Base-by-base conservation (phyloP, 2,113 vertebrate species). In the Oriolus oriolus region DNA sequence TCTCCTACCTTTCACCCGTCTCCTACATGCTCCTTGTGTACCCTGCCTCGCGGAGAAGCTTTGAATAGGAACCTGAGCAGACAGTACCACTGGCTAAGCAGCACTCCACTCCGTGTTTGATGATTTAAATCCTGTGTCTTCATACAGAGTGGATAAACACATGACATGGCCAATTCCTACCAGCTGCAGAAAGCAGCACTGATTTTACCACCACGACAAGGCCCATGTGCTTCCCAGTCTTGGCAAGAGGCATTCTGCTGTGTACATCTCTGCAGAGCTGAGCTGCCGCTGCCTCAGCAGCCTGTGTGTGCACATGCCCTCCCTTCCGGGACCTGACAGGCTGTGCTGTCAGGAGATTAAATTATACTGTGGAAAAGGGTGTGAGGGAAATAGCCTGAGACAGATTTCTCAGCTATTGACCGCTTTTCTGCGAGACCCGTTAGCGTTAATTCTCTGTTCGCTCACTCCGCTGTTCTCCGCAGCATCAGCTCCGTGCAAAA, bases 371-470 rank as follows among this genome's bases (percentile, higher is more conserved):
- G 85, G 85, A 49, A 80, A 92, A 70, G 7, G 35, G 56, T 56
- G 90, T 60, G 88, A 94, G 68, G 83, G 68, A 96, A 95, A 94
- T 88, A 94, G 92, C 56, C 71, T 30, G 76, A 77, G 95, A 90
- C 93, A 92, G 64, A 90, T 90, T 85, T 89, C 93, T 88, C 60
- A 54, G 90, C 78, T 95, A 93, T 83, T 81, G 93, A 92, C 79
- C 0, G 0, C 18, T 78, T 80, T 86, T 54, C 79, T 35, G 56
- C 0, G 3, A 90, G 92, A 49, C 6, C 11, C 0, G 19, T 78
- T 93, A 27, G 75, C 39, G 68, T 79, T 89, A 78, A 92, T 96
- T 96, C 83, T 52, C 85, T 49, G 28, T 33, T 71, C 68, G 54
- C 75, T 90, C 88, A 49, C 90, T 90, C 83, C 3, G 22, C 61